Conservation (phyloP, 2,888 invertebrate species). For the Ectropis crepuscularia region DNA sequence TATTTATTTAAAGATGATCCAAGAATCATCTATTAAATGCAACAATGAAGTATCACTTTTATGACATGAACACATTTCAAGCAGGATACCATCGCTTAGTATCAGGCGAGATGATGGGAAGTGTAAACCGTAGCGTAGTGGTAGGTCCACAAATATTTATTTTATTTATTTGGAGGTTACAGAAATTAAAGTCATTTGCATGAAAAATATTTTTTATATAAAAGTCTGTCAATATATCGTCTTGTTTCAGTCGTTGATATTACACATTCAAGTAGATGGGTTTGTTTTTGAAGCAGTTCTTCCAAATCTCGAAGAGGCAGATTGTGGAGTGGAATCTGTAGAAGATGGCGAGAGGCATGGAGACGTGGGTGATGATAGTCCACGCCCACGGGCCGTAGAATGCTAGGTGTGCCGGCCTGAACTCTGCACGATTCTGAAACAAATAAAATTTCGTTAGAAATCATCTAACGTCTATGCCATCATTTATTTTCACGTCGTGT, state of each 20-base stretch:
- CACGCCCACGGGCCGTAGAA: conserved; percentile 96
- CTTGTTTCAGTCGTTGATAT: conserved; percentile 20
- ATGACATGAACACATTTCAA: too few relatives aligned
- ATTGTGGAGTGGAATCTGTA: conserved; percentile 96
- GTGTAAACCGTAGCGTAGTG: too few relatives aligned
- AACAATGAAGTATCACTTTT: too few relatives aligned
- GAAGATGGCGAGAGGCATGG: conserved; percentile 95
- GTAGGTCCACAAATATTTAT: too few relatives aligned
- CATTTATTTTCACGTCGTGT: not conserved
- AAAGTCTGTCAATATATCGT: not conserved
- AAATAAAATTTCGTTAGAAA: not conserved
- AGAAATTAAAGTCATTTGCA: not conserved
- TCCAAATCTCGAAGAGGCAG: conserved; percentile 97
- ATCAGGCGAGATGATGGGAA: too few relatives aligned
- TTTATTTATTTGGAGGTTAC: not conserved
- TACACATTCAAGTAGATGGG: conserved; percentile 78
- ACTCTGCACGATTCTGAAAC: conserved; percentile 89
- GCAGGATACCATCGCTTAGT: too few relatives aligned
- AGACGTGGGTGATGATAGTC: conserved; percentile 95
- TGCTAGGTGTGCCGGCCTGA: conserved; percentile 91
- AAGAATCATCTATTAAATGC: too few relatives aligned
- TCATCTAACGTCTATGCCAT: too few relatives aligned
- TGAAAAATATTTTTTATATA: conserved; percentile 12
- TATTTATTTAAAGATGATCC: too few relatives aligned
- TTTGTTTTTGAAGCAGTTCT: conserved; percentile 92